phyloP scores from a whole-genome alignment of 2,113 vertebrate genomes.

The Centropus unirufus region DNA sequence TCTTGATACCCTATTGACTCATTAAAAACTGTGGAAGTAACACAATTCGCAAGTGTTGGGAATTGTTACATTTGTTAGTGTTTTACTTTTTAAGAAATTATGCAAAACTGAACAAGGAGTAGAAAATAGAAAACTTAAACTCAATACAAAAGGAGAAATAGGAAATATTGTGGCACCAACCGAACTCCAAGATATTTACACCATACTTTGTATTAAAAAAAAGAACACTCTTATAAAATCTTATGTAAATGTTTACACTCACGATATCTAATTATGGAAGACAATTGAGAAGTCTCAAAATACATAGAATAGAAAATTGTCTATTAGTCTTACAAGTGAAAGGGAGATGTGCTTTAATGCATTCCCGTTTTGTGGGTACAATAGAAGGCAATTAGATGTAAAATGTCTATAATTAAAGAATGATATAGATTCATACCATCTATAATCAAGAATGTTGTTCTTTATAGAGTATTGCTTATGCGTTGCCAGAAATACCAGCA shows the following conservation, averaged over 20 bases:
- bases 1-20: neutral
- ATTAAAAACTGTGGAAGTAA: neutral
- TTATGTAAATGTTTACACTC: neutral
- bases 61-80: neutral
- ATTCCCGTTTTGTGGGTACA: neutral
- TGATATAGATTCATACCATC: neutral
- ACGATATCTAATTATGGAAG: neutral
- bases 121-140: neutral
- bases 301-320: neutral
- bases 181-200: neutral
- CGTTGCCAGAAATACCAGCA: neutral
- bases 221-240: neutral
- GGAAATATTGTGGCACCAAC: neutral
- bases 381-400: conserved; percentile 7
- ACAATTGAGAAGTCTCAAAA: conserved; percentile 10
- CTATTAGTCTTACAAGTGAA: neutral
- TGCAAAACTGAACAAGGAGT: neutral
- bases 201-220: neutral
- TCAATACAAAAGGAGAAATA: neutral
- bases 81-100: neutral
- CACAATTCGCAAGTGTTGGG: neutral
- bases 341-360: neutral
- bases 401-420: conserved; percentile 17
- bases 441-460: neutral
- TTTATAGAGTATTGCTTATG: neutral